A percentile compares a stretch with the other conserved stretches of the same genome.
These are phyloP conservation scores for Sebastes aleutianus DNA, from an alignment of 2,797 vertebrate species.

Conservation along the genomic window DNA sequence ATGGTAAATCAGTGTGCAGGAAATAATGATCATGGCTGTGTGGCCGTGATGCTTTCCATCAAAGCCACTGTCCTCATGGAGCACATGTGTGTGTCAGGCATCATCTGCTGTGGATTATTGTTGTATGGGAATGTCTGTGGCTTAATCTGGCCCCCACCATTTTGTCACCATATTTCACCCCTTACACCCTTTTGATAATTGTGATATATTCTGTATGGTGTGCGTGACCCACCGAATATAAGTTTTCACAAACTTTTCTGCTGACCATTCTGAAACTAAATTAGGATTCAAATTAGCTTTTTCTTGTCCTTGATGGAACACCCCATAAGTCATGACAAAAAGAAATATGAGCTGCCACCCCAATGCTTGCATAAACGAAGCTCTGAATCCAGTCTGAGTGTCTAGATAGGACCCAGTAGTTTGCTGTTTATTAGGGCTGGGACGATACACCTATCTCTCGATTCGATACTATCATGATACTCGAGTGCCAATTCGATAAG, in stretches of 20 bases:
- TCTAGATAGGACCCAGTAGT: conserved; percentile 2
- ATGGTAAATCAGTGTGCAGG: conserved; percentile 46
- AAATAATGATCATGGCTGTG: conserved; percentile 50
- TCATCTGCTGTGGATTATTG: conserved; percentile 70
- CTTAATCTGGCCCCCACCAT: conserved; percentile 49
- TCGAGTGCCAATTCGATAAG: no score
- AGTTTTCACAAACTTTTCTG: background rate
- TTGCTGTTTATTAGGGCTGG: background rate
- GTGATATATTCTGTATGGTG: conserved; percentile 15
- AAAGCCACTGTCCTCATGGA: conserved; percentile 64
- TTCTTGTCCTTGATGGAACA: background rate
- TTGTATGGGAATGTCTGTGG: conserved; percentile 68
- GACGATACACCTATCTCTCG: no score
- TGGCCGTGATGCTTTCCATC: conserved; percentile 59
- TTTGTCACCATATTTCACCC: conserved; percentile 63
- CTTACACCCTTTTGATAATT: conserved; percentile 23
- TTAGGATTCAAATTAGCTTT: background rate
- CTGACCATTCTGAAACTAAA: background rate
- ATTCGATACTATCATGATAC: no score
- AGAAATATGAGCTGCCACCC: background rate
- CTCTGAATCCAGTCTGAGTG: background rate
- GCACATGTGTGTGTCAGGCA: conserved; percentile 65
- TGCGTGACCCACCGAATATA: background rate
- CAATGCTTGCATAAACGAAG: background rate
- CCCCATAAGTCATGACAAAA: background rate